Conservation (phyloP, 2,113 vertebrate species). For the Ochotona princeps region DNA sequence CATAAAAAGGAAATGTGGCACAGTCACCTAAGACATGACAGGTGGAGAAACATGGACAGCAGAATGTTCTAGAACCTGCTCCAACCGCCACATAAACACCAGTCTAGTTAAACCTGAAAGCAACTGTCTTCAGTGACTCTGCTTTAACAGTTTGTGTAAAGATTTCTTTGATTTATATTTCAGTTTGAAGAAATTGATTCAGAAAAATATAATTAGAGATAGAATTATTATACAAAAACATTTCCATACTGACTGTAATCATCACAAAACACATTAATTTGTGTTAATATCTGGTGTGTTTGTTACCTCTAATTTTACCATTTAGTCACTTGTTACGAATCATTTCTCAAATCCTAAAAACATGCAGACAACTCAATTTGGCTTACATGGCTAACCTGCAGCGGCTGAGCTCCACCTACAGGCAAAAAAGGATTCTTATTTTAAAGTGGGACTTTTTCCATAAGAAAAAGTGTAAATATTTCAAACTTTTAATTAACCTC, state of each 20-base stretch:
- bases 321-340: slow-evolving; percentile 17
- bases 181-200: slow-evolving; percentile 46
- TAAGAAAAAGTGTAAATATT: background rate
- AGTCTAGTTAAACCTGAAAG: background rate
- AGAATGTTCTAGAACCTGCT: background rate
- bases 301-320: slow-evolving; percentile 15
- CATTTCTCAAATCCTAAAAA: slow-evolving; percentile 42
- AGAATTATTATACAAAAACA: slow-evolving; percentile 26
- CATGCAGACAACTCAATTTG: slow-evolving; percentile 18
- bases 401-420: slow-evolving; percentile 84
- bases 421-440: slow-evolving; percentile 67
- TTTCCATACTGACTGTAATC: background rate
- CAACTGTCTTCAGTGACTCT: background rate
- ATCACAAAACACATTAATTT: slow-evolving; percentile 25
- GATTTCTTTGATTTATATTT: slow-evolving; percentile 46
- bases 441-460: slow-evolving; percentile 20
- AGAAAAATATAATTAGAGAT: slow-evolving; percentile 38
- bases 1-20: background rate
- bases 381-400: slow-evolving; percentile 52
- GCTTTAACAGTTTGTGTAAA: slow-evolving; percentile 16
- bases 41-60: slow-evolving; percentile 21
- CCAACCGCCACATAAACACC: background rate
- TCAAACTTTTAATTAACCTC: background rate
- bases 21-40: slow-evolving; percentile 7
- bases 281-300: slow-evolving; percentile 16